Base-by-base conservation (phyloP, 2,888 invertebrate genomes). In the Agrenia bidenticulata region DNA sequence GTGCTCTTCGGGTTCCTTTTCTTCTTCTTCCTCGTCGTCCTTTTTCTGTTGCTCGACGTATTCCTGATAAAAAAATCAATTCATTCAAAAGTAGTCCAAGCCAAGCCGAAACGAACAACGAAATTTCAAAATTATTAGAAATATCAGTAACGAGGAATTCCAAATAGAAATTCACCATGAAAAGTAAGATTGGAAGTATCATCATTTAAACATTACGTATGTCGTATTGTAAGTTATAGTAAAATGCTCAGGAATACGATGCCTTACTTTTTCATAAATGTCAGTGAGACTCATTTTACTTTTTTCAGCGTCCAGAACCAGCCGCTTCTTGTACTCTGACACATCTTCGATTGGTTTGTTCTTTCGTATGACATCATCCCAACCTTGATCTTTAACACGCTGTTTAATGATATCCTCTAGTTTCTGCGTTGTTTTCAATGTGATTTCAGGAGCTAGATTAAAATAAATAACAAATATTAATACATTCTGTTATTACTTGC, bases 311-410 rank as follows among this genome's bases (percentile, higher is more conserved):
- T 98, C 90, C 51, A 98, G 81, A 0, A 93, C 85, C 63, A 95
- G 83, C 72, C 90, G 87, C 78, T 96, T 95, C 77, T 92, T 92
- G 79, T 89, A 96, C 67, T 90, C 89, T 51, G 88, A 82, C 1
- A 91, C 88, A 13, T 90, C 89, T 69, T 92, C 89, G 1, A 88
- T 85, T 0, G 92, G 90, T 79, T 92, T 93, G 23, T 88, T 85
- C 82, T 93, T 95, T 57, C 89, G 85, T 67, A 88, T 87, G 0
- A 96, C 95, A 80, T 97, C 95, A 79, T 98, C 96, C 88, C 92
- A 98, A 0, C 89, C 89, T 82, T 90, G 87, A 78, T 97, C 94
- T 81, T 92, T 94, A 39, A 98, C 91, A 77, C 98, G 84, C 78
- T 89, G 92, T 72, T 82, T 86, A n/a, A 98, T 94, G 15, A 97